These are phyloP conservation scores for Cardinalis cardinalis DNA, from an alignment of 2,113 vertebrate species.

Conservation along the genomic window DNA sequence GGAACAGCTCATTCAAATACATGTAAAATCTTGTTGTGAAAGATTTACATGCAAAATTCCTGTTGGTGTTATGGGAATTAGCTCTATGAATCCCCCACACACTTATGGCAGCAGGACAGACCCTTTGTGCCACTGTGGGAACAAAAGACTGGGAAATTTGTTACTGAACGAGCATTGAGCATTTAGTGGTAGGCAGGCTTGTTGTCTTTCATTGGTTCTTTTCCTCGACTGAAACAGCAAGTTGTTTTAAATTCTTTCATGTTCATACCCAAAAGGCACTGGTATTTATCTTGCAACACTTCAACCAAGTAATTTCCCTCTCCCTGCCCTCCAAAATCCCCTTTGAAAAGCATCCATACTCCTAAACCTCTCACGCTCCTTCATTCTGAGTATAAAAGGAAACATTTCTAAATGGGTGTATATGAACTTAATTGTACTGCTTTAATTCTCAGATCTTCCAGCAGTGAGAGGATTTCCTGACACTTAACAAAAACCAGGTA, in stretches of 20 bases:
- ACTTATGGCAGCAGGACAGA: not conserved
- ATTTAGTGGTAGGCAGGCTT: not conserved
- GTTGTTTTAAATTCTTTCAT: conserved; percentile 1
- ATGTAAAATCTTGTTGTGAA: not conserved
- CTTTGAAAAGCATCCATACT: not conserved
- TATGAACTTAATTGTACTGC: not conserved
- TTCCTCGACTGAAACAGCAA: not conserved
- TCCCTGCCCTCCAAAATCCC: rapidly evolving
- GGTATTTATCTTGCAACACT: not conserved
- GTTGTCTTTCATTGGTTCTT: not conserved
- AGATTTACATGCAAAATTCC: not conserved
- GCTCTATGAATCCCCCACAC: not conserved
- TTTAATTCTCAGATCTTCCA: not conserved
- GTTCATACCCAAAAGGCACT: not conserved
- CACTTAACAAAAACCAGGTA: not conserved
- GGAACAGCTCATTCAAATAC: not conserved
- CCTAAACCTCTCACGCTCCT: not conserved
- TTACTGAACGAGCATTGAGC: not conserved
- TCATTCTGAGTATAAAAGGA: not conserved
- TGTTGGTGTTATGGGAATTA: not conserved
- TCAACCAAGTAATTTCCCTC: not conserved
- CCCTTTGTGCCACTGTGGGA: not conserved
- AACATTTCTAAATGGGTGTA: not conserved
- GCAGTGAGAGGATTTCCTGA: not conserved
- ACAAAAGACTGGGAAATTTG: not conserved